phyloP scores from a whole-genome alignment of 1,140 invertebrate species.

The Gonatopus flavifemur region DNA sequence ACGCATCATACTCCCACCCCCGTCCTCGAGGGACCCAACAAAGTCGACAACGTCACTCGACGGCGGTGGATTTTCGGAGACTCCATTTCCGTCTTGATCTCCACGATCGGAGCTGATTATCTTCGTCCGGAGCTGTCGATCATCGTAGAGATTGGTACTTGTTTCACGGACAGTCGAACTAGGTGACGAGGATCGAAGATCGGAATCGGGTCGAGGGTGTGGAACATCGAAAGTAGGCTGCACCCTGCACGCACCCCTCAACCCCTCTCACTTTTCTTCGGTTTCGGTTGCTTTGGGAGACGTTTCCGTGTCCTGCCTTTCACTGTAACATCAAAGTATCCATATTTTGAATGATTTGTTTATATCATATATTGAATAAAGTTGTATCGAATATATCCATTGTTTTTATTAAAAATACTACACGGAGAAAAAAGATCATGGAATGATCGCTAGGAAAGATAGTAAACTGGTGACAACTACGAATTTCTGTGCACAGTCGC shows the following conservation, averaged over 20 bases:
- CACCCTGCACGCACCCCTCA: constrained; percentile 49
- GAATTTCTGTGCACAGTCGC: background rate
- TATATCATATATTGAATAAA: too few species aligned
- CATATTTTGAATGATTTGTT: too few species aligned
- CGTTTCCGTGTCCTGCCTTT: constrained; percentile 51
- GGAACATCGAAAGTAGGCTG: constrained; percentile 43
- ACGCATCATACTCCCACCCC: constrained; percentile 33
- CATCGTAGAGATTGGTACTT: constrained; percentile 9
- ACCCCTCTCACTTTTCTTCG: constrained; percentile 55
- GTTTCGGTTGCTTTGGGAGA: constrained; percentile 47
- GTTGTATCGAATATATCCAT: background rate
- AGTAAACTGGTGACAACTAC: background rate
- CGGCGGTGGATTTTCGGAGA: background rate
- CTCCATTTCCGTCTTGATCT: constrained; percentile 16
- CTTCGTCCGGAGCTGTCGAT: constrained; percentile 1
- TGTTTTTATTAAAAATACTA: constrained; percentile 8
- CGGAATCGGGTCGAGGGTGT: constrained; percentile 36
- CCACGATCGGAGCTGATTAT: constrained; percentile 3
- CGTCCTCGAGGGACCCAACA: constrained; percentile 4
- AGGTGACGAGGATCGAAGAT: background rate
- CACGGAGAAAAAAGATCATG: background rate
- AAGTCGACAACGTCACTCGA: background rate
- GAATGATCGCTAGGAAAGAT: too few species aligned
- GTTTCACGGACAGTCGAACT: background rate
- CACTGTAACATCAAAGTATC: constrained; percentile 45